A percentile compares a stretch with the other conserved stretches of the same genome.
phyloP scores from a whole-genome alignment of 1,140 invertebrate genomes.

The Sycophila sp. region DNA sequence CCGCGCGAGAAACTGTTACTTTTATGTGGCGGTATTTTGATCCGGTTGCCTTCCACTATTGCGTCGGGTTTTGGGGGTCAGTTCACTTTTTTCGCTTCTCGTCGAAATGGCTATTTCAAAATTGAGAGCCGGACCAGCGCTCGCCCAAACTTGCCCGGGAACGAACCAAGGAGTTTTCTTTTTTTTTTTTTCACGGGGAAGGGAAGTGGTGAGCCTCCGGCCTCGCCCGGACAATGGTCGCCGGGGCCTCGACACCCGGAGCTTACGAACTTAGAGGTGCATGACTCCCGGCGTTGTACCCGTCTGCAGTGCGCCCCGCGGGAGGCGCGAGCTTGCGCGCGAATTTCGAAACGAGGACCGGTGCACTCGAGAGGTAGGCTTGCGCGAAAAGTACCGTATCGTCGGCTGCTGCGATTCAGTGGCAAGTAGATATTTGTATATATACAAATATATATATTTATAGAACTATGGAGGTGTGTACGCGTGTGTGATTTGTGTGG shows the following conservation, averaged over 20 bases:
- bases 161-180: constrained; percentile 52
- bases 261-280: constrained; percentile 7
- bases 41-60: constrained; percentile 73
- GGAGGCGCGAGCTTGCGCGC: constrained; percentile 29
- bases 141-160: constrained; percentile 65
- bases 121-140: constrained; percentile 72
- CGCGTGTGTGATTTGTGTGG: constrained; percentile 31
- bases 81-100: constrained; percentile 69
- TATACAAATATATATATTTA: constrained; percentile 7
- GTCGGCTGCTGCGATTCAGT: too few species aligned
- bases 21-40: constrained; percentile 75
- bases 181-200: not conserved
- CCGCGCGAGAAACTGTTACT: constrained; percentile 75
- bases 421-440: constrained; percentile 4
- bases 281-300: constrained; percentile 32
- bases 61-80: constrained; percentile 71
- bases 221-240: not conserved
- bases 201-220: not conserved
- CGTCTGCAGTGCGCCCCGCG: constrained; percentile 26
- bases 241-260: not conserved
- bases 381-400: too few species aligned
- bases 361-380: constrained; percentile 5
- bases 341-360: constrained; percentile 39
- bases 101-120: constrained; percentile 74
- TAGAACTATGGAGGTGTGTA: constrained; percentile 32